Percentiles rank a stretch among this genome's conserved stretches.
Evolutionary conservation across 1,140 invertebrate species (phyloP).

Genomic region (Phocides pigmalion): DNA sequence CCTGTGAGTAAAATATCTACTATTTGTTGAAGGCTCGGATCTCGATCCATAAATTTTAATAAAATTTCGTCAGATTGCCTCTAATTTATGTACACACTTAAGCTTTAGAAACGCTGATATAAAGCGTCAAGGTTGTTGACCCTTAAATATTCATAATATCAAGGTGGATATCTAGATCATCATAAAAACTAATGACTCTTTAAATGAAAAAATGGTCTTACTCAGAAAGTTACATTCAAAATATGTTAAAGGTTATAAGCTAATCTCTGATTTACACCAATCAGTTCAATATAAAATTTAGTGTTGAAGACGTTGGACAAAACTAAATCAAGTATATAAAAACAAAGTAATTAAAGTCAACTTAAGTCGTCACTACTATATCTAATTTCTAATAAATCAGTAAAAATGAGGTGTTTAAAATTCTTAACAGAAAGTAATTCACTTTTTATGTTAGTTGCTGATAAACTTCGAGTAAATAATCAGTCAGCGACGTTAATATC

Average conservation of each 20-base stretch:
- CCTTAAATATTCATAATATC: neutral
- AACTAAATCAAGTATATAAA: too few relatives aligned
- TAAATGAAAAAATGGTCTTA: too few relatives aligned
- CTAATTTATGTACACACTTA: constrained; percentile 13
- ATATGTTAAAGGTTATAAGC: too few relatives aligned
- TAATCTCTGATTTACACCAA: too few relatives aligned
- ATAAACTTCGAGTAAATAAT: neutral
- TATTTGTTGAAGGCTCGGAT: constrained; percentile 34
- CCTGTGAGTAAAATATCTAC: constrained; percentile 21
- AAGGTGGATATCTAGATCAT: neutral
- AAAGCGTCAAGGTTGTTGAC: constrained; percentile 3
- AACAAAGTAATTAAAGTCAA: too few relatives aligned
- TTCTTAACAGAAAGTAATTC: neutral
- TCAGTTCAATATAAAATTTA: too few relatives aligned
- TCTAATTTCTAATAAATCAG: too few relatives aligned
- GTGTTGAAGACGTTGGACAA: too few relatives aligned
- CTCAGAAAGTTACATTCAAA: too few relatives aligned
- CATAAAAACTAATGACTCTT: too few relatives aligned
- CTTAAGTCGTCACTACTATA: too few relatives aligned
- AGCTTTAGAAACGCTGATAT: neutral
- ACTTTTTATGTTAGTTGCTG: constrained; percentile 1
- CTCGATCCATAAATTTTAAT: constrained; percentile 43
- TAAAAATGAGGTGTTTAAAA: too few relatives aligned
- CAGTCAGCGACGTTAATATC: constrained; percentile 1
- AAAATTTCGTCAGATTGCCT: constrained; percentile 15